These are phyloP conservation scores for Paramisgurnus dabryanus DNA, from an alignment of 2,113 vertebrate species.

Conservation along the genomic window DNA sequence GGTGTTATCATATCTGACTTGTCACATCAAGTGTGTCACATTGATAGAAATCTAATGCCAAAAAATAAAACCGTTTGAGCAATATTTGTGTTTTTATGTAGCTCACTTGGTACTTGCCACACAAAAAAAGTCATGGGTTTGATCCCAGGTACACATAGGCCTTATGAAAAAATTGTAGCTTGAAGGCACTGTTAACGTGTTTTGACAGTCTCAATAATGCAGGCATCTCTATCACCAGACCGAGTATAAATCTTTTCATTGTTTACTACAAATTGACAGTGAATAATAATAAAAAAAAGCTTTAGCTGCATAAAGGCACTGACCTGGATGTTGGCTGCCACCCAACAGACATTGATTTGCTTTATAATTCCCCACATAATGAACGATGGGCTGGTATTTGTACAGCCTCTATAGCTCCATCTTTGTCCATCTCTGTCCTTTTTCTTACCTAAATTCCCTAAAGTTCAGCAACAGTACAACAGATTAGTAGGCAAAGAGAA, in stretches of 20 bases:
- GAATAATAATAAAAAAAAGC: slow-evolving; percentile 65
- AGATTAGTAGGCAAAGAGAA: slow-evolving; percentile 19
- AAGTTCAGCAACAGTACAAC: slow-evolving; percentile 43
- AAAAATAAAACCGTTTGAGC: background rate
- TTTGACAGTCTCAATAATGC: slow-evolving; percentile 56
- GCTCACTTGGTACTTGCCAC: background rate
- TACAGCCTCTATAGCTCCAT: slow-evolving; percentile 17
- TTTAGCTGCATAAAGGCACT: slow-evolving; percentile 60
- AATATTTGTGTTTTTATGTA: too few relatives aligned
- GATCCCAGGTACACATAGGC: too few relatives aligned
- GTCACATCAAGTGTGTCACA: background rate
- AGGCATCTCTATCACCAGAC: slow-evolving; percentile 63
- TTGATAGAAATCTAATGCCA: too few relatives aligned
- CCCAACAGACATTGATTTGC: slow-evolving; percentile 66
- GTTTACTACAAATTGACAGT: slow-evolving; percentile 61
- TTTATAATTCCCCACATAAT: slow-evolving; percentile 68
- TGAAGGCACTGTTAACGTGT: slow-evolving; percentile 33
- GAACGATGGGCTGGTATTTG: slow-evolving; percentile 51
- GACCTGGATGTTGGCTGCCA: slow-evolving; percentile 63
- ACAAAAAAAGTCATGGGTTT: too few relatives aligned
- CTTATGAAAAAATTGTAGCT: background rate
- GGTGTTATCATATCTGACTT: background rate
- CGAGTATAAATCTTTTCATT: slow-evolving; percentile 65
- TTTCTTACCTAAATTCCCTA: slow-evolving; percentile 10
- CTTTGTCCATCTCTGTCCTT: background rate